phyloP scores from a whole-genome alignment of 2,888 invertebrate species.

The Clivina fossor region DNA sequence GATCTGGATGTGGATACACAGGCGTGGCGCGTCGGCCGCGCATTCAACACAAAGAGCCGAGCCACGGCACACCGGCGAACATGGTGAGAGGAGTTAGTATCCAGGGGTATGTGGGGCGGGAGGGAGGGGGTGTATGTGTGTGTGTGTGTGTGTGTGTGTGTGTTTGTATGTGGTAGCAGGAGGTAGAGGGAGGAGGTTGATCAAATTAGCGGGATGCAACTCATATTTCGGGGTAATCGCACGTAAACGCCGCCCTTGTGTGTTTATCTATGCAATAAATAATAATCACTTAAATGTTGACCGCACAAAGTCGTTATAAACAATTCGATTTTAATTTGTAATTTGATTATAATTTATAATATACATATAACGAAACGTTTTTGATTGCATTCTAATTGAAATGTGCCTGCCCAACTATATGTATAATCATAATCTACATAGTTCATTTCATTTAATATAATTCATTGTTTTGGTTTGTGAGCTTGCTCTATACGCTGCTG shows the following conservation, averaged over 20 bases:
- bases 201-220: conserved; percentile 18
- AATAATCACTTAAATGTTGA: conserved; percentile 23
- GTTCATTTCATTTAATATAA: too few relatives aligned
- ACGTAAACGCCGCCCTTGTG: conserved; percentile 21
- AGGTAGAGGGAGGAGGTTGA: not conserved
- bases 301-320: conserved; percentile 24
- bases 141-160: conserved; percentile 19
- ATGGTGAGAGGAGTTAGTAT: not conserved
- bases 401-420: too few relatives aligned
- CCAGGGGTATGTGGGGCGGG: not conserved
- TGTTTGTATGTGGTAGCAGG: not conserved
- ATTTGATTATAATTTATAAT: too few relatives aligned
- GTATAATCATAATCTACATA: too few relatives aligned
- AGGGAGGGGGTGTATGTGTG: conserved; percentile 9
- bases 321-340: conserved; percentile 8
- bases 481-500: too few relatives aligned
- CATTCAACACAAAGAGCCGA: too few relatives aligned
- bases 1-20: not conserved
- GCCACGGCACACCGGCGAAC: conserved; percentile 11
- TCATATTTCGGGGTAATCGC: conserved; percentile 24
- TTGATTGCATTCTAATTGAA: too few relatives aligned
- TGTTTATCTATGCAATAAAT: too few relatives aligned
- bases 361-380: too few relatives aligned
- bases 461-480: too few relatives aligned
- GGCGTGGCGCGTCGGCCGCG: too few relatives aligned